Base-by-base conservation (phyloP, 1,140 invertebrate species). In the Pseudomyrmex sp. region DNA sequence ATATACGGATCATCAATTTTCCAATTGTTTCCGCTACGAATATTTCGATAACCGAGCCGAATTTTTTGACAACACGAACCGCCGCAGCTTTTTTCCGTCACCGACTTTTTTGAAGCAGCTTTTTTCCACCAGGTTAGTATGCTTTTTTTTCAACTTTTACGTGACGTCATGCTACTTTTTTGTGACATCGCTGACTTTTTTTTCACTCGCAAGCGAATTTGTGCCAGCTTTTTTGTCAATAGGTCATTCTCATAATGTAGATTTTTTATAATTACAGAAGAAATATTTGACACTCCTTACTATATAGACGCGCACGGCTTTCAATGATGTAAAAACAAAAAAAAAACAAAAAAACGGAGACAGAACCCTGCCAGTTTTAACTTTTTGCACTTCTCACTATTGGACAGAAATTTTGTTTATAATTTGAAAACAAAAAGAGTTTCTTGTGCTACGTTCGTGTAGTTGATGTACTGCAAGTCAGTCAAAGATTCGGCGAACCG, bases 81-180 rank as follows among this genome's bases (percentile, higher is more conserved):
- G 59, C 9, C 83, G 70, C 72, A 82, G 52, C 76, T 79, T 86
- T 89, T 89, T 88, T 69, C 9, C 70, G 46, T 79, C 66, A 66
- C 46, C 50, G 84, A 86, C 79, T 90, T 91, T 35, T 92, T 92
- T 89, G 84, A 88, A 82, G 90, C 88, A 88, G 85, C 86, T 90
- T 88, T 91, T 92, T 89, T 88, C 88, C 88, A 77, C 86, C 88
- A 92, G 92, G 91, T 93, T 86, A 92, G 91, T 93, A 93, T 91
- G 68, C 85, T 35, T 90, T 92, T 91, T 90, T 87, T 84, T 62
- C 56, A 83, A 46, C 54, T 85, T 35, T 35, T 62, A 68, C 82
- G 79, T 89, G 87, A 66, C 86, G 86, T 88, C 83, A 84, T 88
- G 85, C 61, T 88, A 75, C 23, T 48, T 50, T 69, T 66, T 70